These are phyloP conservation scores for Physella acuta DNA, from an alignment of 1,140 invertebrate species.

Conservation along the genomic window DNA sequence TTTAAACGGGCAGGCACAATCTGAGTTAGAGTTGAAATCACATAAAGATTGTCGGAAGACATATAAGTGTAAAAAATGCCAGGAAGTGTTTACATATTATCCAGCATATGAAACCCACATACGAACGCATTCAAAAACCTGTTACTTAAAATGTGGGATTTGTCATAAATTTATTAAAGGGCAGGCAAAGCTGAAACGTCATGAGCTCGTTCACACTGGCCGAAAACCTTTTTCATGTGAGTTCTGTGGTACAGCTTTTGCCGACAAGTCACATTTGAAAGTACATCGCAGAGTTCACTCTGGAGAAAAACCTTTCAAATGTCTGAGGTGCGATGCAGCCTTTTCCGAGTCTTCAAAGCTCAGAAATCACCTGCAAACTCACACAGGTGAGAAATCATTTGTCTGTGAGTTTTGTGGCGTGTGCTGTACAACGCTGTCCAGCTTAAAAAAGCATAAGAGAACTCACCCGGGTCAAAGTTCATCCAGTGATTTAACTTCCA, in stretches of 20 bases:
- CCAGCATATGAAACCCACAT: not conserved
- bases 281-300: not conserved
- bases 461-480: no score
- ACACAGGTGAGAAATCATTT: constrained; percentile 31
- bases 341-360: constrained; percentile 16
- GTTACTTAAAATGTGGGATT: constrained; percentile 59
- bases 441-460: constrained; percentile 22
- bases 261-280: not conserved
- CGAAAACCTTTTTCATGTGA: constrained; percentile 21
- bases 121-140: not conserved
- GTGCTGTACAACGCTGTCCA: constrained; percentile 16
- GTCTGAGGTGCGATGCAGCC: not conserved
- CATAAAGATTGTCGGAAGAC: no score
- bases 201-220: constrained; percentile 5
- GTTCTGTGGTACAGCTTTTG: constrained; percentile 19
- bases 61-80: no score
- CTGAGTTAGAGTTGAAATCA: no score
- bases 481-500: no score
- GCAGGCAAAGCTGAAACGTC: not conserved
- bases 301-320: constrained; percentile 15
- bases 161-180: constrained; percentile 60
- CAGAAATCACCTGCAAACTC: constrained; percentile 20
- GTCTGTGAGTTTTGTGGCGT: constrained; percentile 25
- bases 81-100: no score
- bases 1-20: no score